A percentile compares a stretch with the other conserved stretches of the same genome.
Conservation (phyloP, 2,113 vertebrate genomes). For the Dasyornis broadbenti region DNA sequence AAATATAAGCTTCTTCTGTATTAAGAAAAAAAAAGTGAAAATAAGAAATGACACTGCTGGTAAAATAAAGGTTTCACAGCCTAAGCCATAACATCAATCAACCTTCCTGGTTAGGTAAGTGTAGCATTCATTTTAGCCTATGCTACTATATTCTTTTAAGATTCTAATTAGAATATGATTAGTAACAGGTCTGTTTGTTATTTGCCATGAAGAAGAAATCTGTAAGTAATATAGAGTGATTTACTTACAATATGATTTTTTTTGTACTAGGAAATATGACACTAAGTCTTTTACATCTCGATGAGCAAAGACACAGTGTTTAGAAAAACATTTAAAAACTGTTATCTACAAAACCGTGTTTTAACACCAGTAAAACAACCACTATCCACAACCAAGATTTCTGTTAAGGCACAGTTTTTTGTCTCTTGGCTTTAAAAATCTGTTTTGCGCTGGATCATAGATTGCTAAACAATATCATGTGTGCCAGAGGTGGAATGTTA, state of each 20-base stretch:
- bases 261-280: not conserved
- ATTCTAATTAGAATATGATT: not conserved
- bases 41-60: not conserved
- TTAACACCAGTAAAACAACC: not conserved
- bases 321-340: not conserved
- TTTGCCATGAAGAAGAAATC: not conserved
- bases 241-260: not conserved
- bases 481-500: not conserved
- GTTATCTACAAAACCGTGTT: not conserved
- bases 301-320: not conserved
- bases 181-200: not conserved
- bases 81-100: not conserved
- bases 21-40: not conserved
- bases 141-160: not conserved
- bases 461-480: not conserved
- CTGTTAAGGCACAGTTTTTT: not conserved
- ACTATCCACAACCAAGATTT: not conserved
- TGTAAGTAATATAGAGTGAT: not conserved
- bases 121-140: not conserved
- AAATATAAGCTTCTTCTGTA: not conserved
- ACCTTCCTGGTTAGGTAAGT: not conserved
- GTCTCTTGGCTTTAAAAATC: not conserved
- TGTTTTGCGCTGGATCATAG: not conserved
- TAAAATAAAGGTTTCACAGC: not conserved
- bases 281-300: not conserved